phyloP scores from a whole-genome alignment of 2,113 vertebrate genomes.

The Enhydra lutris region DNA sequence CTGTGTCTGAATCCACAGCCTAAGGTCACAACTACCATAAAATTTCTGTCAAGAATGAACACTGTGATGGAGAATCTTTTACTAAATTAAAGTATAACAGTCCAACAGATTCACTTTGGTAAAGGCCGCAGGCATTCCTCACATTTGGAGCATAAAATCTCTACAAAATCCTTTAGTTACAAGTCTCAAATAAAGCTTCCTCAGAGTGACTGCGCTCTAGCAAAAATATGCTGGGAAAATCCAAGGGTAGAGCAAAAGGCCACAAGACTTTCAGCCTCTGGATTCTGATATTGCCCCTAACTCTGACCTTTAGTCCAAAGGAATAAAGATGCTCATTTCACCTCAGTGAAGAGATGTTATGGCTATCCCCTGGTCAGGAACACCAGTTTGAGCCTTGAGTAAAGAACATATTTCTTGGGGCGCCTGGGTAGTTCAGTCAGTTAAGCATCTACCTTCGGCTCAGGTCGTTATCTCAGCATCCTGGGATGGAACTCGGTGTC shows the following conservation, averaged over 20 bases:
- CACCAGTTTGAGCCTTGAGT: background rate
- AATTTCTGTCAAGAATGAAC: background rate
- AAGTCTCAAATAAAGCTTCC: background rate
- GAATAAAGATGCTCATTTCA: background rate
- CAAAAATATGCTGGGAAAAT: background rate
- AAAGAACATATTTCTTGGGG: background rate
- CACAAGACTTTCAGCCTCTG: background rate
- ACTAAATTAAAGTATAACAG: background rate
- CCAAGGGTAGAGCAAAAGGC: background rate
- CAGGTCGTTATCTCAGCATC: background rate
- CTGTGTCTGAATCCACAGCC: background rate
- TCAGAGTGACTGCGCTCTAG: background rate
- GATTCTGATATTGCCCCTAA: background rate
- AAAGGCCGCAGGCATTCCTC: background rate
- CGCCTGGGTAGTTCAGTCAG: background rate
- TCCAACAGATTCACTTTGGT: background rate
- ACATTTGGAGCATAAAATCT: background rate
- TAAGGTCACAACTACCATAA: background rate
- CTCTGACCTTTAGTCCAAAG: background rate
- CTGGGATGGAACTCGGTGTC: background rate
- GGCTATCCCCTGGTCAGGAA: background rate
- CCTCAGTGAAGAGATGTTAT: background rate
- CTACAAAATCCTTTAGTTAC: background rate
- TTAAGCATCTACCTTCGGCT: background rate
- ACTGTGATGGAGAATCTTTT: background rate